Evolutionary conservation across 2,113 vertebrate genomes (phyloP).

Genomic region (Halcyon malimbica): DNA sequence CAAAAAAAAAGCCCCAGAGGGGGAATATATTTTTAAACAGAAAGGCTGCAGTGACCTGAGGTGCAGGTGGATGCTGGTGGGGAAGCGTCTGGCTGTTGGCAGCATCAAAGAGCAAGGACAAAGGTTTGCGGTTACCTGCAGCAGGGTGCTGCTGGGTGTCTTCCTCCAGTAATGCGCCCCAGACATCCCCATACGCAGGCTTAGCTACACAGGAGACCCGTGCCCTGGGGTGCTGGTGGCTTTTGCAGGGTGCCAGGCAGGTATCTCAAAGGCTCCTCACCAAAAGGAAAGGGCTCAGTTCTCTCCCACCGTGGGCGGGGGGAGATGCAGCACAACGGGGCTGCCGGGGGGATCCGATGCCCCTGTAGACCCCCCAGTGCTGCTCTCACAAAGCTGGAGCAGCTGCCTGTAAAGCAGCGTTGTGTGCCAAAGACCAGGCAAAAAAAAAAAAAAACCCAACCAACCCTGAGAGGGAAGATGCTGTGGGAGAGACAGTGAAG

Average conservation of each 20-base stretch:
- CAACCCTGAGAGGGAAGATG: background rate
- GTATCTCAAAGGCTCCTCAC: too few relatives aligned
- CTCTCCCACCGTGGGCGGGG: background rate
- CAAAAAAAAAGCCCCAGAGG: fast-evolving
- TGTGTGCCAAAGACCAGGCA: background rate
- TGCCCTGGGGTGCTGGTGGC: background rate
- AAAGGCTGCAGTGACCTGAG: background rate
- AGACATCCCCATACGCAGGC: fast-evolving
- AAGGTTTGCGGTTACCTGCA: fast-evolving
- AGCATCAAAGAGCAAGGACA: fast-evolving
- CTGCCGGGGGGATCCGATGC: fast-evolving
- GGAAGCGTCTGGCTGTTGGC: background rate
- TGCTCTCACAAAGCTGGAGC: background rate
- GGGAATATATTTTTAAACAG: background rate
- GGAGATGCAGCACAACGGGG: fast-evolving
- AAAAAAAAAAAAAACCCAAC: too few relatives aligned
- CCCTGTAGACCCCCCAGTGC: fast-evolving
- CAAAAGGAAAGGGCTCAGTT: background rate
- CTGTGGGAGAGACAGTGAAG: background rate
- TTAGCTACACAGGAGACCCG: fast-evolving
- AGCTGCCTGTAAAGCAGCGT: background rate
- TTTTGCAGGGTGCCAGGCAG: background rate
- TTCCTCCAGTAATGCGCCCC: fast-evolving
- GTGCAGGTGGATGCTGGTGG: background rate
- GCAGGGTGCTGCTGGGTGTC: background rate